phyloP scores from a whole-genome alignment of 1,140 invertebrate species.

The Stegodyphus dumicola region DNA sequence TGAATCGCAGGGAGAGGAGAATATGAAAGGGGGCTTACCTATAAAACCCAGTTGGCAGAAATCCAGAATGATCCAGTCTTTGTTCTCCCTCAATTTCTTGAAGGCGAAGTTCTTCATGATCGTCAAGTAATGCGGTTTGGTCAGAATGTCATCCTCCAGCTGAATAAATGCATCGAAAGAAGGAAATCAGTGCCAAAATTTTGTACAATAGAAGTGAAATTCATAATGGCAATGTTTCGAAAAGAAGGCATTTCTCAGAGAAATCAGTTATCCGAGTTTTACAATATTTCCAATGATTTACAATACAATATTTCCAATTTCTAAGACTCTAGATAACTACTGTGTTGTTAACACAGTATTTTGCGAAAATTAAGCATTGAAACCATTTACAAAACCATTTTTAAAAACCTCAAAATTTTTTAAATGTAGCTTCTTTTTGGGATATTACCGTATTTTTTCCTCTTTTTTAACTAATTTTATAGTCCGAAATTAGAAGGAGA shows the following conservation, averaged over 20 bases:
- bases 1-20: not conserved
- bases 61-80: constrained; percentile 91
- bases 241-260: not conserved
- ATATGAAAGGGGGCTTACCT: constrained; percentile 75
- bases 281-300: too few species aligned
- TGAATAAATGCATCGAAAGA: constrained; percentile 69
- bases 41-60: constrained; percentile 94
- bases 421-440: too few species aligned
- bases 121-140: constrained; percentile 83
- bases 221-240: constrained; percentile 1
- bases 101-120: constrained; percentile 88
- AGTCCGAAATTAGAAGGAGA: too few species aligned
- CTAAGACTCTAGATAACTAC: too few species aligned
- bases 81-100: constrained; percentile 75
- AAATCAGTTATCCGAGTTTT: not conserved
- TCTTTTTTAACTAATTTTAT: too few species aligned
- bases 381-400: too few species aligned
- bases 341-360: too few species aligned
- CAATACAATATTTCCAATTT: too few species aligned
- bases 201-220: not conserved
- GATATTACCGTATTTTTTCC: too few species aligned
- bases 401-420: too few species aligned
- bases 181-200: not conserved
- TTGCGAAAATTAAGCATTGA: too few species aligned
- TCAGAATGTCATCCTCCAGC: constrained; percentile 94